Percentiles rank a stretch among this genome's conserved stretches.
phyloP scores from a whole-genome alignment of 2,888 invertebrate species.

The Dexiosoma caninum region DNA sequence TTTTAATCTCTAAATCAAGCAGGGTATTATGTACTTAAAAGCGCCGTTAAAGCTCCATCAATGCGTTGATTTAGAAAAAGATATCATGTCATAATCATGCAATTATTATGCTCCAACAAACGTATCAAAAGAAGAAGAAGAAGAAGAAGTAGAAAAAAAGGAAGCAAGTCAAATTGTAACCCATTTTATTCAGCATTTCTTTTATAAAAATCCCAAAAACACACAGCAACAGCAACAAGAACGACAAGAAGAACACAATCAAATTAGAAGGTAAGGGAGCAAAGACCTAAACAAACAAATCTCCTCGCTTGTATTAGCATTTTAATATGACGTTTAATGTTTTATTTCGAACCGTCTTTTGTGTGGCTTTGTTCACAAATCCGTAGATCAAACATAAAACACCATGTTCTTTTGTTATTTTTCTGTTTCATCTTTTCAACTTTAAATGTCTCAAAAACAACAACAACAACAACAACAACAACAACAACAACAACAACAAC shows the following conservation, averaged over 20 bases:
- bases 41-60: slow-evolving; percentile 16
- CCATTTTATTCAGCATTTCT: slow-evolving; percentile 32
- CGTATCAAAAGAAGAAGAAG: neutral
- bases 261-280: neutral
- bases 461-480: no score
- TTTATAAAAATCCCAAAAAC: slow-evolving; percentile 2
- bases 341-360: slow-evolving; percentile 56
- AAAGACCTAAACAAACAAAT: slow-evolving; percentile 14
- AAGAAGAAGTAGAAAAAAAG: no score
- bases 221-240: neutral
- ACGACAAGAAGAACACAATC: no score
- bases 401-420: slow-evolving; percentile 39
- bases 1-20: no score
- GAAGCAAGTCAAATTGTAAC: slow-evolving; percentile 21
- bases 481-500: neutral
- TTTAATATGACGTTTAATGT: slow-evolving; percentile 60
- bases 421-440: neutral
- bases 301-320: slow-evolving; percentile 55
- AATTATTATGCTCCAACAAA: neutral
- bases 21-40: neutral
- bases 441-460: slow-evolving; percentile 8
- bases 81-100: slow-evolving; percentile 26
- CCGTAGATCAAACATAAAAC: slow-evolving; percentile 59
- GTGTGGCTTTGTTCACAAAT: slow-evolving; percentile 48
- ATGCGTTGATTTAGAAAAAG: neutral